A percentile compares a stretch with the other conserved stretches of the same genome.
Conservation (phyloP, 2,113 vertebrate species). For the Daubentonia madagascariensis region DNA sequence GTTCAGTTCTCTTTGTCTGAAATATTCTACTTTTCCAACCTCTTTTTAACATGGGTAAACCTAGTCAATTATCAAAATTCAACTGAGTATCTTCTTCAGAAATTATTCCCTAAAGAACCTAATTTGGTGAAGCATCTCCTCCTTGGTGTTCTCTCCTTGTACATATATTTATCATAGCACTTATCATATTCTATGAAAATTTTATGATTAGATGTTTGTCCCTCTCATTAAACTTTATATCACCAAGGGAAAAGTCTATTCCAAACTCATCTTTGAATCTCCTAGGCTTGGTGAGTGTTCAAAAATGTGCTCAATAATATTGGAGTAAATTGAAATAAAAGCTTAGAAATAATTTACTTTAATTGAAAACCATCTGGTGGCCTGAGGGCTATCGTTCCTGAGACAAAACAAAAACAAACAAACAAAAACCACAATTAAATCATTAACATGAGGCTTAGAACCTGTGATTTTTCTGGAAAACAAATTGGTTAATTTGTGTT, state of each 20-base stretch:
- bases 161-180: fast-evolving
- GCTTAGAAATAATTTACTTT: background rate
- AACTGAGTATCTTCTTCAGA: background rate
- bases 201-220: background rate
- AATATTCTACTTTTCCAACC: background rate
- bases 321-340: background rate
- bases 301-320: background rate
- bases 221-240: background rate
- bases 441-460: background rate
- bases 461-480: background rate
- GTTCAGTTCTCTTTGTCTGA: background rate
- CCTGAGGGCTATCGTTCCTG: background rate
- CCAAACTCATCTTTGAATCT: background rate
- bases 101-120: background rate
- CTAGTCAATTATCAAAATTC: background rate
- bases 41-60: background rate
- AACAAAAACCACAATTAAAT: background rate
- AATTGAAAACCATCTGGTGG: background rate
- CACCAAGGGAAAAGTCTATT: background rate
- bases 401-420: background rate
- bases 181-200: background rate
- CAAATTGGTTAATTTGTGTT: conserved; percentile 27
- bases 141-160: background rate
- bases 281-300: background rate
- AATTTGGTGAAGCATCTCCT: background rate